A percentile compares a stretch with the other conserved stretches of the same genome.
Evolutionary conservation across 1,140 invertebrate species (phyloP).

Genomic region (Bombyx mandarina): DNA sequence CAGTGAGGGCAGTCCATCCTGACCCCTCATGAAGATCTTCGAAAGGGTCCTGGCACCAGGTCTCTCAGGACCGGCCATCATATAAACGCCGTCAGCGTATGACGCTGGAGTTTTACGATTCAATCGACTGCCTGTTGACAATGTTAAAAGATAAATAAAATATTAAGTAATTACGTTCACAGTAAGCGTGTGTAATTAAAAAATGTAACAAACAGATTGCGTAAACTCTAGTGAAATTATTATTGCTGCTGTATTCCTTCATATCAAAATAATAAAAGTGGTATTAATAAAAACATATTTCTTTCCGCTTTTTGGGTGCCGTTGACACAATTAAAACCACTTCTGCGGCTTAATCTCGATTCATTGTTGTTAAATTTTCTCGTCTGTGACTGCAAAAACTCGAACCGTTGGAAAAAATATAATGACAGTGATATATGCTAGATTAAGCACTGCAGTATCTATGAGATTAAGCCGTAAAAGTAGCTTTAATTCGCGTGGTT

Average conservation of each 20-base stretch:
- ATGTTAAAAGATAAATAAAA: background rate
- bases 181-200: too few relatives aligned
- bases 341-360: too few relatives aligned
- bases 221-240: background rate
- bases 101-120: constrained; percentile 92
- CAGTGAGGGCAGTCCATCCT: constrained; percentile 87
- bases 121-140: constrained; percentile 84
- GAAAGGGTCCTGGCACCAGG: constrained; percentile 91
- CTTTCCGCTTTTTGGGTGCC: background rate
- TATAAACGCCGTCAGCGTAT: constrained; percentile 96
- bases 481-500: too few relatives aligned
- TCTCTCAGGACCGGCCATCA: constrained; percentile 90
- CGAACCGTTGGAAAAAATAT: too few relatives aligned
- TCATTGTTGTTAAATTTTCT: too few relatives aligned
- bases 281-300: too few relatives aligned
- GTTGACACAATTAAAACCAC: too few relatives aligned
- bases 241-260: background rate
- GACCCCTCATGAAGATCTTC: constrained; percentile 92
- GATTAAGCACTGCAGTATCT: too few relatives aligned
- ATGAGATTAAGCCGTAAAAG: too few relatives aligned
- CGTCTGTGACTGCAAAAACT: too few relatives aligned
- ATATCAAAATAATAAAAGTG: too few relatives aligned
- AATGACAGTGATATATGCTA: too few relatives aligned
- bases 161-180: background rate
- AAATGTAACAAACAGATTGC: background rate